Evolutionary conservation across 2,113 vertebrate genomes (phyloP).

Genomic region (Odontesthes bonariensis): DNA sequence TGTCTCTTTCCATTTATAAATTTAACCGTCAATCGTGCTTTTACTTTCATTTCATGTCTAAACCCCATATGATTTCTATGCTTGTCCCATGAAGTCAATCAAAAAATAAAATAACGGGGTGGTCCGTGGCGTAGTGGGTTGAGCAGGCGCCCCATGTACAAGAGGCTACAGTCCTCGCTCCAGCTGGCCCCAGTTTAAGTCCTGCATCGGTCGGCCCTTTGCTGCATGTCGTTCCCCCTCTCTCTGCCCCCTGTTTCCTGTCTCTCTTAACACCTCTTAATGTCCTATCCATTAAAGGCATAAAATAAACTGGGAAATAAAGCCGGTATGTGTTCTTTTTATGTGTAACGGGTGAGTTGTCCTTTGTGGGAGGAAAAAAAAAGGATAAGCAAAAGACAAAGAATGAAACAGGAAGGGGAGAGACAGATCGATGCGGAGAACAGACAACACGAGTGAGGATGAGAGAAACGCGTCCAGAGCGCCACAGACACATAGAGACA

Average conservation of each 20-base stretch:
- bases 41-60: constrained; percentile 59
- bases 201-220: too few relatives aligned
- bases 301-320: too few relatives aligned
- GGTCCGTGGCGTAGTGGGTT: too few relatives aligned
- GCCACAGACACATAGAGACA: background rate
- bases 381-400: constrained; percentile 60
- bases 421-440: constrained; percentile 54
- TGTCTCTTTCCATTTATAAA: constrained; percentile 63
- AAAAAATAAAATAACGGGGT: constrained; percentile 50
- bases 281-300: too few relatives aligned
- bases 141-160: too few relatives aligned
- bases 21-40: constrained; percentile 47
- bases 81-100: constrained; percentile 47
- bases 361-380: constrained; percentile 52
- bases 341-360: constrained; percentile 60
- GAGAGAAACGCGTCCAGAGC: constrained; percentile 3
- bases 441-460: constrained; percentile 36
- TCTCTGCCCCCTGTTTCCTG: too few relatives aligned
- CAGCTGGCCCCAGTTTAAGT: too few relatives aligned
- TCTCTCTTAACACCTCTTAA: too few relatives aligned
- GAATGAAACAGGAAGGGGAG: constrained; percentile 32
- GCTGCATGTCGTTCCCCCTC: too few relatives aligned
- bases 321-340: too few relatives aligned
- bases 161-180: too few relatives aligned
- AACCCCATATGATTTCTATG: constrained; percentile 47